Conservation (phyloP, 1,140 invertebrate species). For the Pantala flavescens region DNA sequence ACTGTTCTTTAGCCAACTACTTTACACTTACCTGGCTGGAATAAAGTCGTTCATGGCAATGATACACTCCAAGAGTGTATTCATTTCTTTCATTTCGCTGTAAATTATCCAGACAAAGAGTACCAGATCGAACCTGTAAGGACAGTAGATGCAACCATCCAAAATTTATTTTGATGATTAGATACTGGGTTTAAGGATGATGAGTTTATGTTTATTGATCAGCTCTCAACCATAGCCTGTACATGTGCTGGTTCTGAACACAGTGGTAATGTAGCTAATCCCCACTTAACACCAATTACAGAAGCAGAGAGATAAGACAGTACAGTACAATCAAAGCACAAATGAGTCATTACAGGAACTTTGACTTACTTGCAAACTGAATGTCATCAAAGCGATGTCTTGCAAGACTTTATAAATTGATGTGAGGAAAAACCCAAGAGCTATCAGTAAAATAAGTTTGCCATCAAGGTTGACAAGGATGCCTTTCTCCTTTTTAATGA, state of each 20-base stretch:
- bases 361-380: too few relatives aligned
- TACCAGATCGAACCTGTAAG: background rate
- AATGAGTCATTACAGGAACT: too few relatives aligned
- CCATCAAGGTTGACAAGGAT: too few relatives aligned
- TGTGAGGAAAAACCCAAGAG: too few relatives aligned
- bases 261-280: background rate
- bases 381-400: too few relatives aligned
- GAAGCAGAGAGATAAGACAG: too few relatives aligned
- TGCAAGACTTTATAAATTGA: too few relatives aligned
- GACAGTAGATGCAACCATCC: background rate
- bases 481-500: too few relatives aligned
- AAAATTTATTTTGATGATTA: background rate
- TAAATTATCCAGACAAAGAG: slow-evolving; percentile 68
- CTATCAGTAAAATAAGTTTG: too few relatives aligned
- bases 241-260: background rate
- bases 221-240: background rate
- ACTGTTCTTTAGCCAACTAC: background rate
- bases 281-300: too few relatives aligned
- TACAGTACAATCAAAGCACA: too few relatives aligned
- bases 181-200: too few relatives aligned
- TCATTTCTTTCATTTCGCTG: slow-evolving; percentile 58
- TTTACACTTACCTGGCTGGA: slow-evolving; percentile 38
- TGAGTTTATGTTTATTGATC: background rate
- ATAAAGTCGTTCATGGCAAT: slow-evolving; percentile 58
- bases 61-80: slow-evolving; percentile 60